Percentiles rank a stretch among this genome's conserved stretches.
These are phyloP conservation scores for Enteromius fasciolatus DNA, from an alignment of 2,797 vertebrate genomes.

Conservation along the genomic window DNA sequence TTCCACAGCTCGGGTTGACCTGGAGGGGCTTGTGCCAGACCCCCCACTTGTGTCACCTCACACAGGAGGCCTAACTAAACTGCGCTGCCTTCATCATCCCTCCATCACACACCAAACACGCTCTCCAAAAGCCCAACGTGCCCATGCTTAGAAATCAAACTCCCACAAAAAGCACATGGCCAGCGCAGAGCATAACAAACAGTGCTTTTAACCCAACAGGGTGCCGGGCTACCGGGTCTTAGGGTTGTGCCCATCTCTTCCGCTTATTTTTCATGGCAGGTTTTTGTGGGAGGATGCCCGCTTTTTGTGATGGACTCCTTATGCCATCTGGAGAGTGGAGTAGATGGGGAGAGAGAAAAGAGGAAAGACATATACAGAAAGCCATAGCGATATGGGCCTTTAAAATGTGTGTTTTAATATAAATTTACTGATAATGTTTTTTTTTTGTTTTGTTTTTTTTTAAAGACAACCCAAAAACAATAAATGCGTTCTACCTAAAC, in stretches of 20 bases:
- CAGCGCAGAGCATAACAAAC: conserved; percentile 47
- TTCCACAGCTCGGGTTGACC: conserved; percentile 48
- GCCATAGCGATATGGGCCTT: conserved; percentile 67
- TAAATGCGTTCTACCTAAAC: not conserved
- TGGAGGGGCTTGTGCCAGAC: conserved; percentile 43
- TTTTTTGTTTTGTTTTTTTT: not conserved
- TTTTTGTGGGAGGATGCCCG: conserved; percentile 46
- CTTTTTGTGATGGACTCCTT: conserved; percentile 57
- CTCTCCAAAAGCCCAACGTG: conserved; percentile 40
- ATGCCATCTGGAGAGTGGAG: conserved; percentile 64
- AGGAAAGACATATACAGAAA: not conserved
- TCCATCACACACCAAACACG: conserved; percentile 42
- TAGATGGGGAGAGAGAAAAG: conserved; percentile 59
- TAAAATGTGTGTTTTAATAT: not conserved
- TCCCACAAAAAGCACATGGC: conserved; percentile 41
- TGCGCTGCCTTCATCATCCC: conserved; percentile 46
- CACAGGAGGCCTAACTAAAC: conserved; percentile 50
- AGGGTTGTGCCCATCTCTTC: conserved; percentile 41
- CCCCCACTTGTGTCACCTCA: conserved; percentile 59
- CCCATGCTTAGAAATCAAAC: conserved; percentile 46
- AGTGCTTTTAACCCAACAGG: conserved; percentile 55
- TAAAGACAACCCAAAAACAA: not conserved
- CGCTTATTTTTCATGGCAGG: conserved; percentile 28
- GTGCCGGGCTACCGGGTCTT: conserved; percentile 39
- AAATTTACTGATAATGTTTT: not conserved